Evolutionary conservation across 2,797 vertebrate genomes (phyloP).

Genomic region (Sebastes hubbsi): DNA sequence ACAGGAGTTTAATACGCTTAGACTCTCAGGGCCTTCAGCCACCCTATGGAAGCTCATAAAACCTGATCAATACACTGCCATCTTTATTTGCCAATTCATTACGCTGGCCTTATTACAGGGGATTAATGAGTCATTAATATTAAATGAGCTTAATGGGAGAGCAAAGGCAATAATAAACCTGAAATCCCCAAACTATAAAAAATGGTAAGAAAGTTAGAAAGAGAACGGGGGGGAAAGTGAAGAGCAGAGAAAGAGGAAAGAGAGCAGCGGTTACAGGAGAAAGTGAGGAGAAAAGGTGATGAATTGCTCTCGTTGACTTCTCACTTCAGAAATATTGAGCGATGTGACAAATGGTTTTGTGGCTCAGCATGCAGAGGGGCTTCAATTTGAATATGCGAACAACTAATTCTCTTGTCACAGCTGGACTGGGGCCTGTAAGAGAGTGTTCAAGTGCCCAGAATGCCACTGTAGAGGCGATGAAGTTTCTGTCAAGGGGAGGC

Average conservation of each 20-base stretch:
- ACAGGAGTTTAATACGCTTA: constrained; percentile 69
- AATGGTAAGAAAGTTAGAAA: constrained; percentile 37
- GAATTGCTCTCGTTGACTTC: constrained; percentile 36
- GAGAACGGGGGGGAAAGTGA: constrained; percentile 17
- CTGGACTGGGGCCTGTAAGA: constrained; percentile 45
- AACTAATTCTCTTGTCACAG: constrained; percentile 60
- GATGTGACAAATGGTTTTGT: constrained; percentile 53
- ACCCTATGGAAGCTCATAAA: constrained; percentile 74
- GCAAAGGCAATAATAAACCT: constrained; percentile 68
- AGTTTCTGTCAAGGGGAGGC: constrained; percentile 55
- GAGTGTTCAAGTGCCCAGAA: constrained; percentile 51
- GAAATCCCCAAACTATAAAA: constrained; percentile 65
- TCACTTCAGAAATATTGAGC: constrained; percentile 54
- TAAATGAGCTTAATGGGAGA: constrained; percentile 75
- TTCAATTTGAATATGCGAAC: constrained; percentile 54
- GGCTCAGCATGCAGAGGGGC: constrained; percentile 53
- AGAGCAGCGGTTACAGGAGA: background rate
- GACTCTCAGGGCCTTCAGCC: constrained; percentile 66
- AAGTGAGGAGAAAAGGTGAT: constrained; percentile 46
- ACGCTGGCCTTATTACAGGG: constrained; percentile 77
- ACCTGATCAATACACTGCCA: constrained; percentile 76
- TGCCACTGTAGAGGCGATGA: constrained; percentile 42
- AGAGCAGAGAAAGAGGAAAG: background rate
- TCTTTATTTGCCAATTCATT: constrained; percentile 83
- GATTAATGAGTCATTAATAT: constrained; percentile 79